phyloP scores from a whole-genome alignment of 2,888 invertebrate genomes.

The Drosophila anceps region DNA sequence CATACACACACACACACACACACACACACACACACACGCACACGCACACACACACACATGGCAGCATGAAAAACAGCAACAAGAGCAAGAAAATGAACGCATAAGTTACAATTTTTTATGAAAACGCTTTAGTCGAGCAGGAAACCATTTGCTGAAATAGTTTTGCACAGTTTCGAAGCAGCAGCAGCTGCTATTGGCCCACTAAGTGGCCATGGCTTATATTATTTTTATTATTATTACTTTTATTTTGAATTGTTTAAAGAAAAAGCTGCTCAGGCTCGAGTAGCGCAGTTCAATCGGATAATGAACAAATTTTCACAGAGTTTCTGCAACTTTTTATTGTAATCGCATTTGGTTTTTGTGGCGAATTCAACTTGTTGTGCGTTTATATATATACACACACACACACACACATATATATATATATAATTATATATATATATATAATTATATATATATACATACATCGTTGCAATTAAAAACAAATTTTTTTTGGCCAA shows the following conservation, averaged over 20 bases:
- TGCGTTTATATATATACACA: not conserved
- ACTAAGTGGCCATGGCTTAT: slow-evolving; percentile 14
- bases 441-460: not conserved
- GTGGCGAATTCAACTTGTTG: slow-evolving; percentile 8
- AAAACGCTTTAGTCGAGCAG: slow-evolving; percentile 27
- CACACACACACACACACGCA: not conserved
- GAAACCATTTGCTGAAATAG: slow-evolving; percentile 47
- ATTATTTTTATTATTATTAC: slow-evolving; percentile 25
- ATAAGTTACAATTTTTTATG: slow-evolving; percentile 49
- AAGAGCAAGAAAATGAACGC: not conserved
- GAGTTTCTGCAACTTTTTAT: slow-evolving; percentile 31
- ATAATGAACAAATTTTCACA: slow-evolving; percentile 25
- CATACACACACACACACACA: not conserved
- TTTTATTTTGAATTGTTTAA: slow-evolving; percentile 31
- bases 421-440: slow-evolving; percentile 18
- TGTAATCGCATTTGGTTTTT: slow-evolving; percentile 14
- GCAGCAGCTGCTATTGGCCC: slow-evolving; percentile 11
- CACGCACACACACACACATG: not conserved
- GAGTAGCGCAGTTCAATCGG: slow-evolving; percentile 9
- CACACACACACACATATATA: not conserved
- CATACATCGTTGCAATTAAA: slow-evolving; percentile 60
- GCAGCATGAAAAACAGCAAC: not conserved
- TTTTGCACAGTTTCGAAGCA: slow-evolving; percentile 31
- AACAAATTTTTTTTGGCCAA: slow-evolving; percentile 49
- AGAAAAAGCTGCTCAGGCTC: not conserved